Conservation (phyloP, 2,888 invertebrate genomes). For the Synergus itoensis region DNA sequence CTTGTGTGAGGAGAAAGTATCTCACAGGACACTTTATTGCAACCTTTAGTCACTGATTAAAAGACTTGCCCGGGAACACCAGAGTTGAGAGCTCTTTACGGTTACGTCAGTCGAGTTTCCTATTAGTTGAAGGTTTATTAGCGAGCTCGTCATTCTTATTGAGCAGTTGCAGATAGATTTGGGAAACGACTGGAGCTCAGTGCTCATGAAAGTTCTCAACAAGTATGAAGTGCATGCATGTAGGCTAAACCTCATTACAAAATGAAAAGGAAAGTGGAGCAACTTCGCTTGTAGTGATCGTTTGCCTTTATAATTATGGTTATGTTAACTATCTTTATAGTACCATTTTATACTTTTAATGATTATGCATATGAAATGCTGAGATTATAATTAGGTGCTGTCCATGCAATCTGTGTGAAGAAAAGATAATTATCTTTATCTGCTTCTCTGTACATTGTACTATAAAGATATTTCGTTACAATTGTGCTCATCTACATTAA, state of each 20-base stretch:
- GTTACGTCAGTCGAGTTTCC: conserved; percentile 33
- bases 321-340: conserved; percentile 19
- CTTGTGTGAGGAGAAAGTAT: conserved; percentile 27
- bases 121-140: conserved; percentile 19
- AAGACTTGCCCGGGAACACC: conserved; percentile 24
- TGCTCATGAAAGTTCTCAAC: conserved; percentile 19
- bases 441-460: neutral
- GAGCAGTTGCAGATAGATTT: conserved; percentile 23
- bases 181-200: neutral
- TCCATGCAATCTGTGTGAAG: conserved; percentile 15
- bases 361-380: conserved; percentile 26
- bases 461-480: neutral
- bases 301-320: conserved; percentile 21
- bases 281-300: conserved; percentile 5
- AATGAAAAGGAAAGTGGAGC: conserved; percentile 30
- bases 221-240: conserved; percentile 11
- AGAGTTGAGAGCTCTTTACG: conserved; percentile 22
- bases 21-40: conserved; percentile 33
- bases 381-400: conserved; percentile 26
- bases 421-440: conserved; percentile 22
- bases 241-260: conserved; percentile 15
- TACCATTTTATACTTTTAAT: conserved; percentile 21
- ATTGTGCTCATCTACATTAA: conserved; percentile 3
- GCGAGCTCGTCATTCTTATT: conserved; percentile 30
- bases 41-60: conserved; percentile 38